Base-by-base conservation (phyloP, 2,113 vertebrate genomes). In the Rattus rattus region DNA sequence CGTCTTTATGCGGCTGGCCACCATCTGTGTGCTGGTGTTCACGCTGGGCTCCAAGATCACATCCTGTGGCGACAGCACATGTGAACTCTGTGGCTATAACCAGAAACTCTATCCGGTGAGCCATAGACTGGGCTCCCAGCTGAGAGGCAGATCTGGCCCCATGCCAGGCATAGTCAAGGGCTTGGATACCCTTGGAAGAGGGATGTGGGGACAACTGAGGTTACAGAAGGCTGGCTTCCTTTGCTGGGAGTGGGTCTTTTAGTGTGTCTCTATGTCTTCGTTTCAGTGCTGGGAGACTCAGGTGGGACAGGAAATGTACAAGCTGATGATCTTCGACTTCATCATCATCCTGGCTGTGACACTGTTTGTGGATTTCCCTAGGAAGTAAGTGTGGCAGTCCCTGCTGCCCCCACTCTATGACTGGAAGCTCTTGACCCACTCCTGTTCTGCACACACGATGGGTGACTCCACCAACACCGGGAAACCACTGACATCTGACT, bases 281-380 rank as follows among this genome's bases (percentile, higher is more conserved):
- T 98, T 97, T 24, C 98, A 99, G 99, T 99, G 99, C 96, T 99
- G 99, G 99, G 99, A 99, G 97, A 99, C 99, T 36, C 99, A 99
- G 22, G 99, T 99, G 56, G 99, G 99, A 22, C 99, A 99, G 98
- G 99, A 99, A 98, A 99, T 99, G 99, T 99, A 99, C 98, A 99
- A 99, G 95, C 99, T 99, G 87, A 99, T 99, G 98, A 99, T 99
- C 96, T 99, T 99, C 94, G 99, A 99, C 98, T 99, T 99, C 97
- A 98, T 99, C 97, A 99, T 99, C 91, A 99, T 99, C 94, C 92
- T 99, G 12, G 98, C 99, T 0, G 97, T 99, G 97, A 99, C 98
- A 0, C 86, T 99, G 13, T 99, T 99, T 92, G 90, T 99, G 92
- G 99, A 99, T 94, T 99, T 99, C 97, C 99, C 99, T 65, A 98